Evolutionary conservation across 2,888 invertebrate species (phyloP).

Genomic region (Hemicrepidius hirtus): DNA sequence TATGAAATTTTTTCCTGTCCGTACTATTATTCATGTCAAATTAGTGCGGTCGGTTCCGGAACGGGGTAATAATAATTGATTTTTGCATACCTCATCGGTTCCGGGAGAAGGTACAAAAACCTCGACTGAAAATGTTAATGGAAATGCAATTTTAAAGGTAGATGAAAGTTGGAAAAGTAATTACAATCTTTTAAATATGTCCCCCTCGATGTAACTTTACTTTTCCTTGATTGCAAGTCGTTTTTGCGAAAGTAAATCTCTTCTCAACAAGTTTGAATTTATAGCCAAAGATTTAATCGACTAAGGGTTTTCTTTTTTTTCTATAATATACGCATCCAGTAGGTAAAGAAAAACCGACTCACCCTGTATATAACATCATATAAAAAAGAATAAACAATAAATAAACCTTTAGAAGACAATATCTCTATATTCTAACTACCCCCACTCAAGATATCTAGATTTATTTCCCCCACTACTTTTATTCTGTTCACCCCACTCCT

Average conservation of each 20-base stretch:
- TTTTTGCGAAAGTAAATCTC: neutral
- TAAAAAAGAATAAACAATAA: too few relatives aligned
- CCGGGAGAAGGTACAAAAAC: conserved; percentile 2
- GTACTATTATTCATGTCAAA: conserved; percentile 22
- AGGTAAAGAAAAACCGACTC: too few relatives aligned
- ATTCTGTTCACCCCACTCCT: too few relatives aligned
- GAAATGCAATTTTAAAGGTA: neutral
- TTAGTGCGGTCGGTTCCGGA: neutral
- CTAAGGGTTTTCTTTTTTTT: too few relatives aligned
- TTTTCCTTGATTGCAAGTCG: neutral
- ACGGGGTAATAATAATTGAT: conserved; percentile 25
- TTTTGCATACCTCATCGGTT: conserved; percentile 15
- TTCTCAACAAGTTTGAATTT: too few relatives aligned
- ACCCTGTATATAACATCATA: too few relatives aligned
- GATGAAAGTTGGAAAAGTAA: conserved; percentile 24
- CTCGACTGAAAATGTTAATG: conserved; percentile 24
- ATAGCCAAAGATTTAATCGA: too few relatives aligned
- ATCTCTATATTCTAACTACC: too few relatives aligned
- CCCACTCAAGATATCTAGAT: too few relatives aligned
- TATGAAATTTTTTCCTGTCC: conserved; percentile 20
- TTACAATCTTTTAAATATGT: conserved; percentile 23
- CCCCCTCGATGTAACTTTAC: neutral
- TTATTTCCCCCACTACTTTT: too few relatives aligned
- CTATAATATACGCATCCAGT: too few relatives aligned
- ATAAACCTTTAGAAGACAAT: too few relatives aligned